These are phyloP conservation scores for Varanus salvator DNA, from an alignment of 2,113 vertebrate species.

Conservation along the genomic window DNA sequence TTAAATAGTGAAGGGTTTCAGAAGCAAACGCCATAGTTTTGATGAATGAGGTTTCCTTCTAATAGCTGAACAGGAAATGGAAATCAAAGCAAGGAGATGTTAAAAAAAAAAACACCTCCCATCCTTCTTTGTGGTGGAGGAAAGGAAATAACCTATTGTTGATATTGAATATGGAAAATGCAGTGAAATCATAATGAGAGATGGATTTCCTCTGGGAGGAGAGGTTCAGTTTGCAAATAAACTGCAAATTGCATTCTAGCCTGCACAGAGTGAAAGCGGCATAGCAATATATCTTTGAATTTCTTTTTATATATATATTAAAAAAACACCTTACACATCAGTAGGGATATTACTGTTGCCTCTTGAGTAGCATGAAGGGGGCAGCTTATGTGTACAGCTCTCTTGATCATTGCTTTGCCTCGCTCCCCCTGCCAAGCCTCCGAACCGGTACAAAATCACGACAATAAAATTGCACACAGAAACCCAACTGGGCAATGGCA, in stretches of 20 bases:
- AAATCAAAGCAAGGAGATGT: conserved; percentile 61
- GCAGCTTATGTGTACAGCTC: neutral
- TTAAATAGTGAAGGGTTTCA: conserved; percentile 72
- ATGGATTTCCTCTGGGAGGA: conserved; percentile 22
- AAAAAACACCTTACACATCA: neutral
- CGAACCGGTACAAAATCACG: conserved; percentile 2
- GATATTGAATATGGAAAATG: conserved; percentile 35
- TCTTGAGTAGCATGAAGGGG: conserved; percentile 15
- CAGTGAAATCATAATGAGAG: conserved; percentile 27
- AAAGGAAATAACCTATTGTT: conserved; percentile 41
- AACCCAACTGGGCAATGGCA: neutral
- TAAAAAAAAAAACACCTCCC: neutral
- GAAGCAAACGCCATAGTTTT: conserved; percentile 64
- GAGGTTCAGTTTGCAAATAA: conserved; percentile 37
- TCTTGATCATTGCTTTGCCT: neutral
- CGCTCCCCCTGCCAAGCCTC: neutral
- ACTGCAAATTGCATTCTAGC: conserved; percentile 12
- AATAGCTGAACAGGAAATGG: conserved; percentile 71
- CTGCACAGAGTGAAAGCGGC: conserved; percentile 5
- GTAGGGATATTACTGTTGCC: conserved; percentile 12
- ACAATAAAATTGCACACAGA: neutral
- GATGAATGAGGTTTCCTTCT: conserved; percentile 72
- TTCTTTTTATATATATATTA: neutral
- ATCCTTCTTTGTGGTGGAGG: conserved; percentile 42
- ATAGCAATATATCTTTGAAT: conserved; percentile 19